A percentile compares a stretch with the other conserved stretches of the same genome.
Evolutionary conservation across 2,113 vertebrate genomes (phyloP).

Genomic region (Trogon melanurus): DNA sequence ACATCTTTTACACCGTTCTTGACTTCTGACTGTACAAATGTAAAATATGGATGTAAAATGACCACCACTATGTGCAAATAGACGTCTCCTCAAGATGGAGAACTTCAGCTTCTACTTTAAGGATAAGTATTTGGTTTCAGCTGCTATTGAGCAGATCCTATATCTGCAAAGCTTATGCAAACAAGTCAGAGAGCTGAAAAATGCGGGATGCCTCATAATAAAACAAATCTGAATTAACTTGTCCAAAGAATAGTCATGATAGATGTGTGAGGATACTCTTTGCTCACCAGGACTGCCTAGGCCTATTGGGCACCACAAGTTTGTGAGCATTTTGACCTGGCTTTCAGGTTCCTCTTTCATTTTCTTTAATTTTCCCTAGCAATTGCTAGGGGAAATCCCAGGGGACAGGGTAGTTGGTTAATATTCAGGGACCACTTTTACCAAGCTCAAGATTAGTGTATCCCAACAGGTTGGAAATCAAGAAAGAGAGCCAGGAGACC

Average conservation of each 20-base stretch:
- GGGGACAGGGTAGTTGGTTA: no score
- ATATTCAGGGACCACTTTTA: no score
- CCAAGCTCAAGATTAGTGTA: no score
- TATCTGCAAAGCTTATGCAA: not conserved
- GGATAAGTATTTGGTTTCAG: not conserved
- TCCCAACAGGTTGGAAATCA: no score
- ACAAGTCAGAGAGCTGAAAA: not conserved
- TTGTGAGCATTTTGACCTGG: not conserved
- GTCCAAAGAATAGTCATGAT: not conserved
- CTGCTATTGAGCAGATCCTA: not conserved
- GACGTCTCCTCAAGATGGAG: not conserved
- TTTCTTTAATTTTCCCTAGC: not conserved
- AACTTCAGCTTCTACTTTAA: not conserved
- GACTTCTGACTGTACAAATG: not conserved
- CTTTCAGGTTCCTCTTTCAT: not conserved
- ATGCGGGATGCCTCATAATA: not conserved
- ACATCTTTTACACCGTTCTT: not conserved
- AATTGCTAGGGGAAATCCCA: no score
- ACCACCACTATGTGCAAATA: rapidly evolving
- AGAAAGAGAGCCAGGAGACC: no score
- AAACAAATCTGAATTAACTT: not conserved
- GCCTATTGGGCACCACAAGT: not conserved
- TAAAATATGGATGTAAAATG: not conserved
- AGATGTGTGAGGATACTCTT: not conserved
- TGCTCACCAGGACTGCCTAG: not conserved